phyloP scores from a whole-genome alignment of 2,113 vertebrate species.

The Triplophysa siluroides region DNA sequence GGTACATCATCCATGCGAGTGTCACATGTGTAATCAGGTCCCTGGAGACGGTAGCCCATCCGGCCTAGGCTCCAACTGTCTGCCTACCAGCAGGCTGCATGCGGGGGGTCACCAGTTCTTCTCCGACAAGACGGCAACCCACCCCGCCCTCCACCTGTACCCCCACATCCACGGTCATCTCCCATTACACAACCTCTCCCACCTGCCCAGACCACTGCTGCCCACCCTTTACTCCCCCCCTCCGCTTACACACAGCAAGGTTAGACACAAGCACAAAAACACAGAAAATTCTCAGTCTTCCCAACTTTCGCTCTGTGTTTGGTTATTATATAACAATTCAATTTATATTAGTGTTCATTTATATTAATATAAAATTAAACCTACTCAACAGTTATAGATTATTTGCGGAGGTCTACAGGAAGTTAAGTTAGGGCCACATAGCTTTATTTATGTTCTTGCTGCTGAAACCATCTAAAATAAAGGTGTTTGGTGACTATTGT shows the following conservation, averaged over 20 bases:
- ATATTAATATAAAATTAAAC: too few relatives aligned
- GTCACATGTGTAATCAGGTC: constrained; percentile 95
- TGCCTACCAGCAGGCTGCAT: constrained; percentile 82
- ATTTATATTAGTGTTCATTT: too few relatives aligned
- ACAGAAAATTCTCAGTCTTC: not conserved
- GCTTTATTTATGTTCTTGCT: constrained; percentile 37
- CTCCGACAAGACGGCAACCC: constrained; percentile 89
- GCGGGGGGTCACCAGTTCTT: constrained; percentile 86
- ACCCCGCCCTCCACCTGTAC: constrained; percentile 94
- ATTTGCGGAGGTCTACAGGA: too few relatives aligned
- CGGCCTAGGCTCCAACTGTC: constrained; percentile 76
- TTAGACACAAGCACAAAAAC: constrained; percentile 62
- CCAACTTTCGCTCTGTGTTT: too few relatives aligned
- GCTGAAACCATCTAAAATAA: not conserved
- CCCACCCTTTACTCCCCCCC: constrained; percentile 93
- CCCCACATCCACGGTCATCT: constrained; percentile 97
- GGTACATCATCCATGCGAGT: constrained; percentile 88
- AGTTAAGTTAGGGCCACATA: too few relatives aligned
- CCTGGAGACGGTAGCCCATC: constrained; percentile 74
- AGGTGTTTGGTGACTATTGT: not conserved
- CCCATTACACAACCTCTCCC: constrained; percentile 89
- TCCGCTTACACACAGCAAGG: constrained; percentile 93
- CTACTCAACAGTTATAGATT: too few relatives aligned
- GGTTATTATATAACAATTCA: too few relatives aligned
- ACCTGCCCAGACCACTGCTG: constrained; percentile 87